These are phyloP conservation scores for Crenichthys baileyi DNA, from an alignment of 2,797 vertebrate genomes.

Conservation along the genomic window DNA sequence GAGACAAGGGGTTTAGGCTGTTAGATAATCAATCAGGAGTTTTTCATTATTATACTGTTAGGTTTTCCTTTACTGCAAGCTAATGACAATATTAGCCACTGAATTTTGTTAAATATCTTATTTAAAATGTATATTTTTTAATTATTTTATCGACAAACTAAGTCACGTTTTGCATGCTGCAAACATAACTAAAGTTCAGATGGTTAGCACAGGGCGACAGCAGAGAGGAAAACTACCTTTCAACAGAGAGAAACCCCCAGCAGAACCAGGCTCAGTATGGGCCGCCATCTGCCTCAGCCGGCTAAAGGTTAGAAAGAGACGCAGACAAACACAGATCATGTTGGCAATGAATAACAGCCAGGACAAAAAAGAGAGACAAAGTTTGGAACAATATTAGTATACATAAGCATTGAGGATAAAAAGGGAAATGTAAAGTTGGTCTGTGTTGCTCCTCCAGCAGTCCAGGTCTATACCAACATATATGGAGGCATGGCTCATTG, in stretches of 20 bases:
- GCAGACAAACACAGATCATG: slow-evolving; percentile 11
- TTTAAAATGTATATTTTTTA: neutral
- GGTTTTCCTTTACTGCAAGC: neutral
- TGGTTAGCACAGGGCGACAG: neutral
- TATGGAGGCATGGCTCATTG: neutral
- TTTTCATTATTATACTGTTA: neutral
- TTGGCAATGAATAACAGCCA: slow-evolving; percentile 1
- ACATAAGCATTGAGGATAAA: no score
- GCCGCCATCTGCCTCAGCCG: slow-evolving; percentile 4
- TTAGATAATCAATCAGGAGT: slow-evolving; percentile 9
- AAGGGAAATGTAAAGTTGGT: neutral
- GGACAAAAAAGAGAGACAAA: slow-evolving; percentile 4
- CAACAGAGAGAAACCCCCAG: neutral
- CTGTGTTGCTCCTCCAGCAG: neutral
- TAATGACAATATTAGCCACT: neutral
- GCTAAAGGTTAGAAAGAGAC: slow-evolving; percentile 7
- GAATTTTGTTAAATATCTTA: neutral
- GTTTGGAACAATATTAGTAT: neutral
- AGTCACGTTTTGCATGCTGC: neutral
- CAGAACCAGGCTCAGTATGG: neutral
- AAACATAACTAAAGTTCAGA: neutral
- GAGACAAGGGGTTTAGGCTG: neutral
- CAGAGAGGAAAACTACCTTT: neutral
- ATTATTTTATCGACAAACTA: neutral
- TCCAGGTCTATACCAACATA: neutral